Base-by-base conservation (phyloP, 2,113 vertebrate species). In the Zingel zingel region DNA sequence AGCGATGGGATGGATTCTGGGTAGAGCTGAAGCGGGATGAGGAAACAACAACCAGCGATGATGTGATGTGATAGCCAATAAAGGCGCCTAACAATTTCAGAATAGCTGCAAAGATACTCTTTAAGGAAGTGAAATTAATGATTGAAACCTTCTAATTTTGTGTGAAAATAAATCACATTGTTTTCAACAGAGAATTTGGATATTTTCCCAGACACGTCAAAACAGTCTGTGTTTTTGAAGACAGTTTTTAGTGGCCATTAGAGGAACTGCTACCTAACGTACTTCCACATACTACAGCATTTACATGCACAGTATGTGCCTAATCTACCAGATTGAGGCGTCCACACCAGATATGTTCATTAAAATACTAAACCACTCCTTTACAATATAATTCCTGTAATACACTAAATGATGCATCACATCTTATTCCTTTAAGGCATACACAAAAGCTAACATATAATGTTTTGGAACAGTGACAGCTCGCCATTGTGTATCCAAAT, bases 71-170 rank as follows among this genome's bases (percentile, higher is more conserved):
- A 61, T 11, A n/a, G 33, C 61, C 25, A 69, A 64, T n/a, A 69
- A 56, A 51, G 39, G 43, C 0, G 10, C 53, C 33, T 13, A 50
- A 58, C 6, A 25, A 39, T 79, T 75, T 64, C 59, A 54, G 39
- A 79, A 82, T 23, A 63, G n/a, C 30, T 56, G 51, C 73, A 56
- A 72, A 79, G 48, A 59, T 56, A 59, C 51, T 59, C 21, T 68
- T 56, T 58, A 54, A 56, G 86, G 86, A 88, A 88, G 75, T 83
- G 62, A 56, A 86, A 77, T 86, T 67, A 61, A 61, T 1, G 43
- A 47, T 36, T 25, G n/a, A 62, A 66, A 43, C 21, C 27, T 63
- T 53, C 5, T 21, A 21, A 83, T 77, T 76, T 79, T 23, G 33
- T 30, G 61, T 62, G 61, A 76, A 82, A 85, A 71, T 70, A 9